Conservation (phyloP, 2,888 invertebrate genomes). For the Acholoe squamosa region DNA sequence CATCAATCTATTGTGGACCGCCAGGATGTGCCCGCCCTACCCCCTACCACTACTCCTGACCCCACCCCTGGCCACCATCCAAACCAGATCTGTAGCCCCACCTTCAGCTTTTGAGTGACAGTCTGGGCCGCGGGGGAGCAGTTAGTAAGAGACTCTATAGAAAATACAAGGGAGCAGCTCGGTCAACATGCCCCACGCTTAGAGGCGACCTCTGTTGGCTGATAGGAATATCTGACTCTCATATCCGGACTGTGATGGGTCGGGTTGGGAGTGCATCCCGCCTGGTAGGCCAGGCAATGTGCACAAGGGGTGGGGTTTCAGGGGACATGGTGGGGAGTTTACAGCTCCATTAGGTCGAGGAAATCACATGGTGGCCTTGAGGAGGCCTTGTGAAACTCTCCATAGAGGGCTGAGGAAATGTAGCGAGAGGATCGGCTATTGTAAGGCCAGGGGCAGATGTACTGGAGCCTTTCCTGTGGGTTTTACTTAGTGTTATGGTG, state of each 20-base stretch:
- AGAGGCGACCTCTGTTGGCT: background rate
- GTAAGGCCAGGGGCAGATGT: background rate
- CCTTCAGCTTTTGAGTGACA: background rate
- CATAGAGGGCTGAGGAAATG: conserved; percentile 8
- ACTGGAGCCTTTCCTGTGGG: too few relatives aligned
- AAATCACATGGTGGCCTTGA: background rate
- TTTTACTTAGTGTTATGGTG: too few relatives aligned
- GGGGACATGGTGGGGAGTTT: conserved; percentile 8
- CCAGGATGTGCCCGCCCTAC: background rate
- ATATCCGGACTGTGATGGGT: conserved; percentile 47
- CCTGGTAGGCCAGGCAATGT: background rate
- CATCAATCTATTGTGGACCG: conserved; percentile 17
- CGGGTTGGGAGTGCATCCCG: background rate
- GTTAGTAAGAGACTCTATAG: background rate
- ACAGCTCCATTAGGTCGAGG: conserved; percentile 5
- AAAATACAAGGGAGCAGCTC: conserved; percentile 21
- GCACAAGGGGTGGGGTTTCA: background rate
- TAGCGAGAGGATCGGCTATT: conserved; percentile 6
- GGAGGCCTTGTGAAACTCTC: background rate
- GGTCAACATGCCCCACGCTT: conserved; percentile 26
- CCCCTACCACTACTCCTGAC: conserved; percentile 1
- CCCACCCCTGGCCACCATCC: background rate
- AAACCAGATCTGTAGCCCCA: background rate
- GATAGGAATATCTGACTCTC: conserved; percentile 47
- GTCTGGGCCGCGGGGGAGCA: background rate